A percentile compares a stretch with the other conserved stretches of the same genome.
These are phyloP conservation scores for Chinchilla lanigera DNA, from an alignment of 2,113 vertebrate species.

Conservation along the genomic window DNA sequence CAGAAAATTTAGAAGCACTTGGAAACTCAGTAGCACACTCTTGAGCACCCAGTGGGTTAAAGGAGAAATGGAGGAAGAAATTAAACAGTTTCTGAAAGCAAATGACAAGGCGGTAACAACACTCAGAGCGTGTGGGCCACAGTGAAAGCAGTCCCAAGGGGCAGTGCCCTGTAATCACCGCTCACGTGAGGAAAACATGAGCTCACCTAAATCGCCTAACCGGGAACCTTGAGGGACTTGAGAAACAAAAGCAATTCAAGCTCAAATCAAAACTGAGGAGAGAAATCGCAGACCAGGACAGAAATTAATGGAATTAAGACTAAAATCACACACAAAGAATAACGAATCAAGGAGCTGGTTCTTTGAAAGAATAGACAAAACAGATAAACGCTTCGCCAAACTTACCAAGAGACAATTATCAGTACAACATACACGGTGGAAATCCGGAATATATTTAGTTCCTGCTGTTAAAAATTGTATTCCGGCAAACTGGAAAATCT, in stretches of 20 bases:
- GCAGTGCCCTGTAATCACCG: not conserved
- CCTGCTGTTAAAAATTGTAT: not conserved
- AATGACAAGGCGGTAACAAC: not conserved
- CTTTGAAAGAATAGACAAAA: not conserved
- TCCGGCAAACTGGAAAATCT: not conserved
- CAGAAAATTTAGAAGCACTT: not conserved
- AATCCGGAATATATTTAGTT: not conserved
- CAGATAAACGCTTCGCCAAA: not conserved
- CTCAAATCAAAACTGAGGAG: not conserved
- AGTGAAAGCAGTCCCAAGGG: not conserved
- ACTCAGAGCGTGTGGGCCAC: not conserved
- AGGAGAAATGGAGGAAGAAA: not conserved
- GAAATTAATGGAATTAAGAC: not conserved
- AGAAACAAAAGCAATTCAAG: not conserved
- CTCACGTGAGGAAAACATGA: not conserved
- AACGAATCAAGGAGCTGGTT: not conserved
- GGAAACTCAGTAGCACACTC: not conserved
- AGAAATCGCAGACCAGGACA: not conserved
- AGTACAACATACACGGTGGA: not conserved
- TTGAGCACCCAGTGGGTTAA: not conserved
- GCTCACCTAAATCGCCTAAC: not conserved
- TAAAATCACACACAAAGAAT: not conserved
- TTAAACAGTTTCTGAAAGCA: not conserved
- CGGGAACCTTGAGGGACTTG: not conserved
- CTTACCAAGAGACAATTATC: not conserved